Evolutionary conservation across 2,113 vertebrate species (phyloP).

Genomic region (Taurulus bubalis): DNA sequence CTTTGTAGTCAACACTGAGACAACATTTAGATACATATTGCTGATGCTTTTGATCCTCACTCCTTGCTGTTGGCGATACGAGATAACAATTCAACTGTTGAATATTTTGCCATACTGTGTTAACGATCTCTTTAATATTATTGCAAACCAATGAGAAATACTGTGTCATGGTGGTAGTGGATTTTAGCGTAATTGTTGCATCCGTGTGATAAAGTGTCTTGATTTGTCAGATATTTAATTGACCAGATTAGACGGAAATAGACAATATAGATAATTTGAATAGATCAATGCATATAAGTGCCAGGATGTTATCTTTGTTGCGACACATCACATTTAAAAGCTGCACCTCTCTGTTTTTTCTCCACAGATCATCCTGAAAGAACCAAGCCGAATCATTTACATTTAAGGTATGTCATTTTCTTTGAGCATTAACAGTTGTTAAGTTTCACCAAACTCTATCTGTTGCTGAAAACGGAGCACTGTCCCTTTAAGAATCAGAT

Average conservation of each 20-base stretch:
- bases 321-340: conserved; percentile 3
- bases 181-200: neutral
- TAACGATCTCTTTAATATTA: too few relatives aligned
- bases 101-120: too few relatives aligned
- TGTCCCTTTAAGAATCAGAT: conserved; percentile 63
- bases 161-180: neutral
- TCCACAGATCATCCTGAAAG: conserved; percentile 88
- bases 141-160: too few relatives aligned
- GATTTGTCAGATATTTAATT: neutral
- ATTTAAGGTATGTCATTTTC: conserved; percentile 85
- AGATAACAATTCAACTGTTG: too few relatives aligned
- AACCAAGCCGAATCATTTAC: conserved; percentile 88
- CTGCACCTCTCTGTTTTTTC: conserved; percentile 13
- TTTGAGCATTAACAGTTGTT: neutral
- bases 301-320: neutral
- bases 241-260: neutral
- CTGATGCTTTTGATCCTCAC: neutral
- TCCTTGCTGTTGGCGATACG: too few relatives aligned
- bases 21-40: neutral
- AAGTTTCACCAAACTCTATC: conserved; percentile 11
- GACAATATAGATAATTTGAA: neutral
- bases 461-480: conserved; percentile 6
- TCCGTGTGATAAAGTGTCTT: neutral
- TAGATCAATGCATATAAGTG: neutral
- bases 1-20: too few relatives aligned